These are phyloP conservation scores for Poeciliopsis retropinna DNA, from an alignment of 2,113 vertebrate genomes.

Conservation along the genomic window DNA sequence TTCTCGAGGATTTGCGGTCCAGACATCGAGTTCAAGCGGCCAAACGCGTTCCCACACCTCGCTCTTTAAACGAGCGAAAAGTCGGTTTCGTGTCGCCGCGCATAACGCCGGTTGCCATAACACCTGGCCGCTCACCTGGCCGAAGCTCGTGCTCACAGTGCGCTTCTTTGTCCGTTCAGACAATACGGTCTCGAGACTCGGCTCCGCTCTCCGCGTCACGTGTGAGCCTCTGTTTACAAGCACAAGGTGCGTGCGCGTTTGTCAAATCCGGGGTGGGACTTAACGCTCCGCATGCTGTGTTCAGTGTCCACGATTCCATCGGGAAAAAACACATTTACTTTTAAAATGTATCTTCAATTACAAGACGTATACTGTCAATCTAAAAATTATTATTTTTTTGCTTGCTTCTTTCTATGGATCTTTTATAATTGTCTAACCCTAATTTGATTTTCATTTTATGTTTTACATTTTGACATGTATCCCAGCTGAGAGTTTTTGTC, in stretches of 20 bases:
- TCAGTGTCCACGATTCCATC: fast-evolving
- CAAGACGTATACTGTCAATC: not conserved
- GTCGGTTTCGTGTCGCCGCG: not conserved
- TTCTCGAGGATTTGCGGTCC: constrained; percentile 10
- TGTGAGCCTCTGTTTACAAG: constrained; percentile 91
- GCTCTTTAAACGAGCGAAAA: not conserved
- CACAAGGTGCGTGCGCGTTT: constrained; percentile 64
- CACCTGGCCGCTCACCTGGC: constrained; percentile 53
- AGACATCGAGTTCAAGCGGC: constrained; percentile 34
- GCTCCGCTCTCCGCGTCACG: constrained; percentile 79
- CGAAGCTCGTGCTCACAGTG: constrained; percentile 22
- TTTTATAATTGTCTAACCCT: too few relatives aligned
- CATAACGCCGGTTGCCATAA: constrained; percentile 49
- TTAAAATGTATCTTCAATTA: too few relatives aligned
- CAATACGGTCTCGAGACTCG: constrained; percentile 67
- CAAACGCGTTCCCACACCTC: constrained; percentile 7
- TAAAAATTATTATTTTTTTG: not conserved
- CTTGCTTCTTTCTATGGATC: not conserved
- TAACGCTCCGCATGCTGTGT: constrained; percentile 28
- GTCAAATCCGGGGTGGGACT: constrained; percentile 71
- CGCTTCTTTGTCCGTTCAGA: constrained; percentile 74
- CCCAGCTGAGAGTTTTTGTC: too few relatives aligned
- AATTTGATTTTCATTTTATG: too few relatives aligned
- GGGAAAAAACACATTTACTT: not conserved
- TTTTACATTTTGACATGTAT: too few relatives aligned